These are phyloP conservation scores for Hemibagrus guttatus DNA, from an alignment of 2,797 vertebrate genomes.

Conservation along the genomic window DNA sequence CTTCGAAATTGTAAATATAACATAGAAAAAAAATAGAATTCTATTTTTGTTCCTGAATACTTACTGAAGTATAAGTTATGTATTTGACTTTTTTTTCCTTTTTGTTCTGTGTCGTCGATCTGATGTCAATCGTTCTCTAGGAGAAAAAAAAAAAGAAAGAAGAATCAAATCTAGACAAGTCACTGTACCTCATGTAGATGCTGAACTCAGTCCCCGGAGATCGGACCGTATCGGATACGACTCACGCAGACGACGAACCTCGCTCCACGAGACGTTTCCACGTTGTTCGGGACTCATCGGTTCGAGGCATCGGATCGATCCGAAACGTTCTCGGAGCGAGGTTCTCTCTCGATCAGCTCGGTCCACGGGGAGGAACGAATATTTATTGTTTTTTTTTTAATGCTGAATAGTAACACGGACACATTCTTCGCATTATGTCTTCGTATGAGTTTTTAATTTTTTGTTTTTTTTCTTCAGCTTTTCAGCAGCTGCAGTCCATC, in stretches of 20 bases:
- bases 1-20: slow-evolving; percentile 91
- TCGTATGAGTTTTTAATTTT: slow-evolving; percentile 67
- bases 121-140: slow-evolving; percentile 79
- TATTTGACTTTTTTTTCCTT: slow-evolving; percentile 75
- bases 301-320: slow-evolving; percentile 53
- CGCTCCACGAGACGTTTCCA: slow-evolving; percentile 50
- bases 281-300: no score
- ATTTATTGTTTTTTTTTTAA: slow-evolving; percentile 78
- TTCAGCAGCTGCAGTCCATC: slow-evolving; percentile 80
- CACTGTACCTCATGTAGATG: slow-evolving; percentile 88
- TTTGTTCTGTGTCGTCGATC: slow-evolving; percentile 59
- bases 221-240: slow-evolving; percentile 72
- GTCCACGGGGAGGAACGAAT: slow-evolving; percentile 90
- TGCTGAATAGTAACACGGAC: slow-evolving; percentile 82
- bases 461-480: slow-evolving; percentile 69
- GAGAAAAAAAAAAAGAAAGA: slow-evolving; percentile 17
- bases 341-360: slow-evolving; percentile 81
- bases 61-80: slow-evolving; percentile 96
- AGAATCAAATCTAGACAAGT: slow-evolving; percentile 80
- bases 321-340: slow-evolving; percentile 74
- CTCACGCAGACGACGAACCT: slow-evolving; percentile 70
- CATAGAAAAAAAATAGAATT: slow-evolving; percentile 90
- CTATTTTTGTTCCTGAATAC: slow-evolving; percentile 95
- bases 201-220: slow-evolving; percentile 77
- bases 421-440: slow-evolving; percentile 76